Base-by-base conservation (phyloP, 2,113 vertebrate species). In the Callipepla californica region DNA sequence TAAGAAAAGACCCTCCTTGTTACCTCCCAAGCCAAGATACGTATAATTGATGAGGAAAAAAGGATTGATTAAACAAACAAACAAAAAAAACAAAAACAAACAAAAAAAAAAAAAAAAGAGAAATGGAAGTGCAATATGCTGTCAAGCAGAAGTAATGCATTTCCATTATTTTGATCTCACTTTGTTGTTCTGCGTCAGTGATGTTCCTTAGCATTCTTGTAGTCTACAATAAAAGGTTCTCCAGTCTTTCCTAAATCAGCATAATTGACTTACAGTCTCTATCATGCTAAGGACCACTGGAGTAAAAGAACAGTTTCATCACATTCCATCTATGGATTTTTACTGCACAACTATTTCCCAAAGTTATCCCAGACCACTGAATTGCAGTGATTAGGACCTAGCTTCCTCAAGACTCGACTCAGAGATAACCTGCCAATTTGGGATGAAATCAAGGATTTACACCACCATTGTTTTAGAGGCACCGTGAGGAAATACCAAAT, bases 331-430 rank as follows among this genome's bases (percentile, higher is more conserved):
- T 47, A 50, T 45, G 28, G 34, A 81, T n/a, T 77, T 94, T 61
- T 14, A 75, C 44, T 69, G 36, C 28, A 68, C 48, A 79, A 26
- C 30, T 75, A 14, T 61, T 80, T 10, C 73, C 38, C 48, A 72
- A 30, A 96, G 44, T 75, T 86, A 32, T 8, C 40, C 16, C 0
- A 5, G 58, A 30, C 50, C 50, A 73, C 30, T 51, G 51, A 81
- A n/a, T 73, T 58, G 61, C 59, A 89, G 4, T 0, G 0, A 68
- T 69, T n/a, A 45, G 45, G 34, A 34, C 26, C 13, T 9, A 62
- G 30, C 11, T 76, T 76, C 59, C 36, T 50, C 57, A 85, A 62
- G 84, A 12, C 50, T 76, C 4, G 5, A 16, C 25, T 13, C 30
- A 28, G 48, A 80, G 23, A 68, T 72, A 72, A 62, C 25, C 32